Percentiles rank a stretch among this genome's conserved stretches.
Conservation (phyloP, 2,888 invertebrate species). For the Drosophila borealis region DNA sequence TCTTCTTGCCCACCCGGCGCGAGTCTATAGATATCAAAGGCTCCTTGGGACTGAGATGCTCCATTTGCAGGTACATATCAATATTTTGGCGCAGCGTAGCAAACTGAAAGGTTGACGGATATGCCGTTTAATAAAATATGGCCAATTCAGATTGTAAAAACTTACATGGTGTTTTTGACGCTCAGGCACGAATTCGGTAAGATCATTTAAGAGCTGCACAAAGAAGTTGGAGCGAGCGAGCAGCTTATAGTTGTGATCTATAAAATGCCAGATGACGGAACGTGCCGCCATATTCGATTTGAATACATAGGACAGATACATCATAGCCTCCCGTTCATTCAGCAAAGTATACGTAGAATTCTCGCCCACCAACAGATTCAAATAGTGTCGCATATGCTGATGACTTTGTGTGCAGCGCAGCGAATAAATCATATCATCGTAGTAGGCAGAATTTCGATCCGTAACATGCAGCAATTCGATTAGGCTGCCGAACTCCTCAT, state of each 20-base stretch:
- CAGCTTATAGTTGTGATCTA: constrained; percentile 73
- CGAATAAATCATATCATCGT: constrained; percentile 80
- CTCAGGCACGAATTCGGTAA: constrained; percentile 72
- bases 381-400: constrained; percentile 69
- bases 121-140: not conserved
- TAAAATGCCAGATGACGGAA: constrained; percentile 73
- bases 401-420: constrained; percentile 77
- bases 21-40: constrained; percentile 63
- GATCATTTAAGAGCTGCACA: constrained; percentile 71
- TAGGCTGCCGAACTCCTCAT: constrained; percentile 71
- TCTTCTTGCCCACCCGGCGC: constrained; percentile 67
- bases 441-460: constrained; percentile 52
- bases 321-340: constrained; percentile 70
- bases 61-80: constrained; percentile 42
- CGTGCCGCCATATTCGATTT: constrained; percentile 74
- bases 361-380: constrained; percentile 72
- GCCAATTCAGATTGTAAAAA: not conserved
- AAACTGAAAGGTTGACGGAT: constrained; percentile 59
- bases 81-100: constrained; percentile 60
- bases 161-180: constrained; percentile 61
- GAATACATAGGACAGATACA: constrained; percentile 75
- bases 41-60: constrained; percentile 22
- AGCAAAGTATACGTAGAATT: constrained; percentile 71
- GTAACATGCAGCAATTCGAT: constrained; percentile 55
- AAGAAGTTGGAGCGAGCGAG: constrained; percentile 67